Evolutionary conservation across 2,113 vertebrate genomes (phyloP), one percentile per base, ranked within the genome.

Genomic region (Vombatus ursinus): DNA sequence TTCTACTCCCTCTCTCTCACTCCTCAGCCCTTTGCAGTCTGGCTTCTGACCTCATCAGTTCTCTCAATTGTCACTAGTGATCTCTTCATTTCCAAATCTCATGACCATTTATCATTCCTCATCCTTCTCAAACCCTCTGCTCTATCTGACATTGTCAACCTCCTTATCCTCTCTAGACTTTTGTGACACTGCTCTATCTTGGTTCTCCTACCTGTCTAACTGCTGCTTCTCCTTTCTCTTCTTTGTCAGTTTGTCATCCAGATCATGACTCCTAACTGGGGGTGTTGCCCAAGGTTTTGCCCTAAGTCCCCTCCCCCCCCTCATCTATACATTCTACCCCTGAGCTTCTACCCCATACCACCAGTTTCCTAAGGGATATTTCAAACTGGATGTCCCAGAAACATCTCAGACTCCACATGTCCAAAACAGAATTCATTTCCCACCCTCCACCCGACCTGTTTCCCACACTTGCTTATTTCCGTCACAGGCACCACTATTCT

Each of bases 381-480:
- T n/a, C 68, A 16, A 77, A 77, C 37, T 77, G 37, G 16, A 77
- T 22, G 5, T n/a, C 68, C 68, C 37, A 77, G 16, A 77, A n/a
- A n/a, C 37, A 77, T 61, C 68, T 22, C 16, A 8, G 68, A 77
- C 0, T 77, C 5, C n/a, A 19, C 3, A 3, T n/a, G 37, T 77
- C 16, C 37, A n/a, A 77, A n/a, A n/a, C 37, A 77, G 37, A 77
- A 77, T 31, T 22, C n/a, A 3, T 44, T 26, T 44, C 90, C 44
- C 52, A 48, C 22, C 0, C 16, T 91, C 90, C 92, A 96, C 95
- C 92, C 93, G 96, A 53, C 96, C 92, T 10, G 61, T 89, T 91
- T 97, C 93, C 90, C 57, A 93, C 95, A 93, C 44, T 95, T 95
- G 96, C 97, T 96, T 97, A 96, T 97, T 97, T 97, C 97, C 95